Evolutionary conservation across 1,140 invertebrate species (phyloP), one percentile per base, ranked within the genome.

Genomic region (Drosophila leontia): DNA sequence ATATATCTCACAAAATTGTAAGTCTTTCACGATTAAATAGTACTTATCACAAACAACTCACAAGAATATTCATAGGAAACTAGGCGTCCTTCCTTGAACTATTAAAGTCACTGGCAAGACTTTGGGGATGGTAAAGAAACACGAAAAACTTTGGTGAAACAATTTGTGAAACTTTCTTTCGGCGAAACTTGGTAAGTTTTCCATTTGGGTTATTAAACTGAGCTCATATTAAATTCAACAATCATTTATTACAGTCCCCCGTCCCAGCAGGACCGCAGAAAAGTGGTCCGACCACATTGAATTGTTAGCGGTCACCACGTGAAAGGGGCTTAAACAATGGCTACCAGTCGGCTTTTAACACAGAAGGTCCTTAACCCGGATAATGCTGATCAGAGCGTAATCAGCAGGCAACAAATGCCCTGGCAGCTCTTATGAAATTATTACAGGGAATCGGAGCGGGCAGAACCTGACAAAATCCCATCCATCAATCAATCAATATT

Each of bases 401-500:
- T 70, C 67, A 71, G 68, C 32, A 32, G 67, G 32, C 1, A 35
- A 17, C 32, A 35, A 60, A 72, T 42, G 9, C 32, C 23, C 37
- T 32, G 26, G 11, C 29, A 51, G 42, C 37, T 74, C 48, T 15
- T 51, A 60, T 74, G n/a, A 41, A 59, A 72, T 72, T 44, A 72
- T 74, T 42, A 72, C 19, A 12, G 19, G 3, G 34, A 47, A 23
- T 41, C 12, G n/a, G n/a, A 19, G 29, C n/a, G 23, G n/a, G 13
- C 1, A 32, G 12, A 55, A 47, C n/a, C 48, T 68, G 32, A 26
- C 19, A 45, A 39, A 60, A 60, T 35, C n/a, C 51, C 29, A 72
- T 60, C 67, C 50, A 51, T 51, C 50, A 72, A 72, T 72, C 69
- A 72, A 72, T 71, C 69, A 72, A 60, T 51, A 58, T 37, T 50